phyloP scores from a whole-genome alignment of 2,113 vertebrate genomes.

The Oceanodroma tethys region DNA sequence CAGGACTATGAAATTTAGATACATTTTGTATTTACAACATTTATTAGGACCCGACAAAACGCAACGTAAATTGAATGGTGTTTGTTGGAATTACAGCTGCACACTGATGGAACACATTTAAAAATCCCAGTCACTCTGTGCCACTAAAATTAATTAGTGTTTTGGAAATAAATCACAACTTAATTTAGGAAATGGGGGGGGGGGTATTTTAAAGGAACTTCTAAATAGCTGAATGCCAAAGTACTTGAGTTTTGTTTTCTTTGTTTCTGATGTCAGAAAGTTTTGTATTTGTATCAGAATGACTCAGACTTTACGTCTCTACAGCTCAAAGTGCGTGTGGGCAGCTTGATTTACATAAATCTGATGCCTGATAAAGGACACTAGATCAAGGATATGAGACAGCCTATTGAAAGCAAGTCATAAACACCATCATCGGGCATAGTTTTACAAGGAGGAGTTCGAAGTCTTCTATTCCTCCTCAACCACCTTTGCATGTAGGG shows the following conservation, averaged over 20 bases:
- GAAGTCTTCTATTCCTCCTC: not conserved
- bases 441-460: not conserved
- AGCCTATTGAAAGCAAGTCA: not conserved
- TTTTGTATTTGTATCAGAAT: not conserved
- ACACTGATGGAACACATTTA: not conserved
- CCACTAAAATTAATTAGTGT: conserved; percentile 21
- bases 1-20: conserved; percentile 19
- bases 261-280: not conserved
- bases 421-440: not conserved
- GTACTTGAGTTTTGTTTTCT: not conserved
- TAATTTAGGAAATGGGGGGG: conserved; percentile 5
- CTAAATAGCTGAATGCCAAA: not conserved
- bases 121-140: conserved; percentile 26
- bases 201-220: conserved; percentile 15
- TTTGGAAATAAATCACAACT: conserved; percentile 49
- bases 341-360: not conserved
- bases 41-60: conserved; percentile 20
- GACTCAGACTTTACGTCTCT: not conserved
- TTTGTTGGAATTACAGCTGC: conserved; percentile 44
- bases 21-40: not conserved
- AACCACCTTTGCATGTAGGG: not conserved
- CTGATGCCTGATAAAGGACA: not conserved
- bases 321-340: not conserved
- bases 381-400: not conserved
- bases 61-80: not conserved